These are phyloP conservation scores for Coenonympha glycerion DNA, from an alignment of 2,888 invertebrate species.

Conservation along the genomic window DNA sequence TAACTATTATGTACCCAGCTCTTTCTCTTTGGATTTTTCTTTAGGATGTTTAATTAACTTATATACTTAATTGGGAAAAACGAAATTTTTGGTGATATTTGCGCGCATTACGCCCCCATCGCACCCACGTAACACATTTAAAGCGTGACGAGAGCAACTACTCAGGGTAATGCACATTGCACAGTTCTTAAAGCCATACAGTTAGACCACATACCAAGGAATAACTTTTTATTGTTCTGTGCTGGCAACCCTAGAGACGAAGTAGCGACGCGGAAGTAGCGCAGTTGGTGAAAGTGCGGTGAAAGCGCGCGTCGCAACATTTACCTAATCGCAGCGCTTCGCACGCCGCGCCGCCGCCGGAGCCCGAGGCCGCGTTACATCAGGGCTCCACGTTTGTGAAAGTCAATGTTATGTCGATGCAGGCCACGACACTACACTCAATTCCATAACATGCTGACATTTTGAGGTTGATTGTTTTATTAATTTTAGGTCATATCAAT, in stretches of 20 bases:
- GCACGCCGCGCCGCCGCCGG: slow-evolving; percentile 34
- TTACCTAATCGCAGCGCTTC: slow-evolving; percentile 60
- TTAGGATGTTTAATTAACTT: too few relatives aligned
- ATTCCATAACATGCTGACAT: background rate
- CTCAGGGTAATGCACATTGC: too few relatives aligned
- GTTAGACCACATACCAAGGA: too few relatives aligned
- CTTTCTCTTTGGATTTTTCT: too few relatives aligned
- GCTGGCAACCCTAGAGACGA: background rate
- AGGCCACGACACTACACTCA: slow-evolving; percentile 34
- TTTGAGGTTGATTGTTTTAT: background rate
- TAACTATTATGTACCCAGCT: too few relatives aligned
- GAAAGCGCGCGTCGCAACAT: slow-evolving; percentile 59
- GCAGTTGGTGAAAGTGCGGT: slow-evolving; percentile 65
- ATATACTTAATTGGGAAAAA: too few relatives aligned
- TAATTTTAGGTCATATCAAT: background rate
- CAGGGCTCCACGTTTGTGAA: slow-evolving; percentile 59
- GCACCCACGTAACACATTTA: too few relatives aligned
- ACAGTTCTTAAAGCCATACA: too few relatives aligned
- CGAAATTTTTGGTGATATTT: too few relatives aligned
- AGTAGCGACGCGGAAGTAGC: slow-evolving; percentile 59
- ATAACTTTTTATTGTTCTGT: too few relatives aligned
- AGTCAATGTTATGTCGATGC: slow-evolving; percentile 70
- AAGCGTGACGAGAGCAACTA: too few relatives aligned
- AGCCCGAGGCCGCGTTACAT: slow-evolving; percentile 40
- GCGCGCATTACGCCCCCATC: too few relatives aligned